phyloP scores from a whole-genome alignment of 1,140 invertebrate species.

The Atta colombica region DNA sequence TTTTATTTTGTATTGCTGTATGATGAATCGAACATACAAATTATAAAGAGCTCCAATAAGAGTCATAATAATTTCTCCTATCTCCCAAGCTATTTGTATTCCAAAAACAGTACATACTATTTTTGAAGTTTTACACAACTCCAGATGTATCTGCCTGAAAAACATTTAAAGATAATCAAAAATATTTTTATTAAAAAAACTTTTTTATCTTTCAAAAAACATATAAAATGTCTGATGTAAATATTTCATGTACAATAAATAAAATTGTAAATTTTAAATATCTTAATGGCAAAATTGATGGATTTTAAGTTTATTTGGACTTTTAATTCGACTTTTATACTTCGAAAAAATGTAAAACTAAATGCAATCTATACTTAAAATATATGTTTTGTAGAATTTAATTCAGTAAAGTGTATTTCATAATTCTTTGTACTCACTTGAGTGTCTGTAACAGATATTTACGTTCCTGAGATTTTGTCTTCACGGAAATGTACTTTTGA shows the following conservation, averaged over 20 bases:
- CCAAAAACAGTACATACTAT: constrained; percentile 24
- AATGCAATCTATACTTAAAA: not conserved
- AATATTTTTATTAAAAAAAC: constrained; percentile 8
- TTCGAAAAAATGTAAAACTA: not conserved
- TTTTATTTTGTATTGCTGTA: not conserved
- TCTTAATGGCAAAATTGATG: not conserved
- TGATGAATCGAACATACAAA: constrained; percentile 13
- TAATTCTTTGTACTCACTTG: constrained; percentile 5
- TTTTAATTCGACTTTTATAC: not conserved
- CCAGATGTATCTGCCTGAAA: constrained; percentile 65
- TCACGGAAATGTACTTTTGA: not conserved
- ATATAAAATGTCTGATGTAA: not conserved
- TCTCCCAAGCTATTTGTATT: constrained; percentile 2
- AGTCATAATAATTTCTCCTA: not conserved
- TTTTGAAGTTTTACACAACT: constrained; percentile 52
- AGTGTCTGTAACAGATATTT: constrained; percentile 32
- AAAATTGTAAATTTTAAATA: not conserved
- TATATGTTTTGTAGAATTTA: constrained; percentile 13
- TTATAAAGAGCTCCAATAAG: constrained; percentile 24
- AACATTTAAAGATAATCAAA: not conserved
- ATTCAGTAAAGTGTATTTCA: not conserved
- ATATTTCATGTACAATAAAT: too few relatives aligned
- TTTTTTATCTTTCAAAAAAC: not conserved
- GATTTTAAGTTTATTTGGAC: not conserved
- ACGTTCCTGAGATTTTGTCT: not conserved